Evolutionary conservation across 2,113 vertebrate species (phyloP).

Genomic region (Romanogobio albipinnatus): DNA sequence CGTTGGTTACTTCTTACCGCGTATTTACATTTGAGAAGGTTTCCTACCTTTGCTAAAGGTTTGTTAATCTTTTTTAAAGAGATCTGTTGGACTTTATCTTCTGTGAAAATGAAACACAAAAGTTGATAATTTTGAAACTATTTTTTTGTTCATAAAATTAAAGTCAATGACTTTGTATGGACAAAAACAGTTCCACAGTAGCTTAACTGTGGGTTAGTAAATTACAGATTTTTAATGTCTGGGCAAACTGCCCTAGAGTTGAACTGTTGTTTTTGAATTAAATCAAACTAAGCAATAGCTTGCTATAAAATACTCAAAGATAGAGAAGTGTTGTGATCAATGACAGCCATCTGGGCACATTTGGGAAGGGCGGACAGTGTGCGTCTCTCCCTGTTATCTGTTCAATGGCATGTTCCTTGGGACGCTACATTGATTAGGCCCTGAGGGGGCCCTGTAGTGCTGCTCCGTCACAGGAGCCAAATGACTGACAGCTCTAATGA

Average conservation of each 20-base stretch:
- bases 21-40: neutral
- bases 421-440: constrained; percentile 77
- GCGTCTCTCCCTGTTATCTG: constrained; percentile 58
- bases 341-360: constrained; percentile 55
- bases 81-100: neutral
- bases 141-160: neutral
- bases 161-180: neutral
- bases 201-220: no score
- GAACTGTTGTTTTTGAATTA: neutral
- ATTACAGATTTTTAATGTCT: no score
- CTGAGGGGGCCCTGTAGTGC: constrained; percentile 74
- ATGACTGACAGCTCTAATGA: constrained; percentile 83
- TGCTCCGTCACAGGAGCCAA: constrained; percentile 64
- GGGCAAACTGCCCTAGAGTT: neutral
- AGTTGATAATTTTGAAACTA: neutral
- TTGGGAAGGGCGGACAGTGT: constrained; percentile 57
- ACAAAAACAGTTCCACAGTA: no score
- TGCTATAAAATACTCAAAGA: constrained; percentile 1
- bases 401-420: constrained; percentile 75
- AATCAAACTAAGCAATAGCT: neutral
- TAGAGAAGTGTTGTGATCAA: constrained; percentile 64
- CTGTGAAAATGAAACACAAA: neutral
- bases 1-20: neutral
- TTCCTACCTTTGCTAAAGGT: neutral
- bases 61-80: neutral